Conservation (phyloP, 2,797 vertebrate genomes). For the Emys orbicularis region DNA sequence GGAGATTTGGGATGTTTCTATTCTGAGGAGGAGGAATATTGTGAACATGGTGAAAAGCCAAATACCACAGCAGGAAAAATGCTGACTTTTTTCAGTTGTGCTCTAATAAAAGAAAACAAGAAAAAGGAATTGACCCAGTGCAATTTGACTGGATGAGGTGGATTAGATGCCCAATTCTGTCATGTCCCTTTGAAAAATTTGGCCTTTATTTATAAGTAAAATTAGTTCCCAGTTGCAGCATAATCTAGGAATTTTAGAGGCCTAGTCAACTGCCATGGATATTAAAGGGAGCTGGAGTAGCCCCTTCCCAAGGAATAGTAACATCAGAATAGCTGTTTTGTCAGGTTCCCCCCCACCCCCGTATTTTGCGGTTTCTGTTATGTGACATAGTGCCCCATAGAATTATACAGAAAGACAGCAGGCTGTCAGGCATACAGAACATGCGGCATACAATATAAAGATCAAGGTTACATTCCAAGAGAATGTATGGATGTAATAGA, state of each 20-base stretch:
- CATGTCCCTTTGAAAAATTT: too few species aligned
- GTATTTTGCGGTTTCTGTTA: neutral
- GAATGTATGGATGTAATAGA: neutral
- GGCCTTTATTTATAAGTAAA: neutral
- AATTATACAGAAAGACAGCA: neutral
- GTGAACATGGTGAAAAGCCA: too few species aligned
- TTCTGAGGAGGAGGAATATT: too few species aligned
- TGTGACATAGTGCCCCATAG: neutral
- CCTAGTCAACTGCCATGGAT: too few species aligned
- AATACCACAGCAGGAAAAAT: too few species aligned
- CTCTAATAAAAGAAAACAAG: too few species aligned
- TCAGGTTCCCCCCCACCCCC: neutral
- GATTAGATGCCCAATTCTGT: too few species aligned
- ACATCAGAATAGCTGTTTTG: neutral
- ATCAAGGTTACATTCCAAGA: neutral
- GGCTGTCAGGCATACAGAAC: neutral
- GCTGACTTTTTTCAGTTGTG: too few species aligned
- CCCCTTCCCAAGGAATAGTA: neutral
- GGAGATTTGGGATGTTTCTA: too few species aligned
- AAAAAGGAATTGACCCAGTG: too few species aligned
- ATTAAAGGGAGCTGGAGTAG: too few species aligned
- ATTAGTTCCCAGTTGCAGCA: neutral
- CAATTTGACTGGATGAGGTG: too few species aligned
- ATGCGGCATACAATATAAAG: neutral
- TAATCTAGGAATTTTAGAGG: neutral